Base-by-base conservation (phyloP, 2,113 vertebrate genomes). In the Calidris pygmaea region DNA sequence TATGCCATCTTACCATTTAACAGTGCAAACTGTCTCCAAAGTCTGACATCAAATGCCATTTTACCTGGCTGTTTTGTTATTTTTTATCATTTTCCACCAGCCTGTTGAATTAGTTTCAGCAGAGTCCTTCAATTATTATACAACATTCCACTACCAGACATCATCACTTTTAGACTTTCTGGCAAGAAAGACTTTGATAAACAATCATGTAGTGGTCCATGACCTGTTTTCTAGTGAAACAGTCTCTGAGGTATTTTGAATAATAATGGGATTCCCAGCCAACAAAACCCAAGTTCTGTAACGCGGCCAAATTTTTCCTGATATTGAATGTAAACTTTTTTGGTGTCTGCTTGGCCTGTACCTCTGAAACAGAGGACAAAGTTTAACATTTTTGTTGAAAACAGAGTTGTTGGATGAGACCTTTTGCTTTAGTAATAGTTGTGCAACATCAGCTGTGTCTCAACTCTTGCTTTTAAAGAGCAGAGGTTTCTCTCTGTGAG, bases 151-250 rank as follows among this genome's bases (percentile, higher is more conserved):
- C 13, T 37, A 22, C n/a, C 23, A 84, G 50, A 34, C 27, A 29
- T 30, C 22, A 59, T 35, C 12, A 21, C 6, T 55, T 84, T 6
- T 68, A 45, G 21, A 35, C 19, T 41, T 47, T 34, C 43, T 56
- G 43, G 5, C 23, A 77, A 65, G n/a, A 82, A 94, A 74, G 55
- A 12, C 3, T 71, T 76, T 26, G 30, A n/a, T 56, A 70, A 50
- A 73, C 7, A 37, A 9, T 66, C 29, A 18, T 1, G 0, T 30
- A 66, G 23, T 1, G 0, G 8, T 37, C 41, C 75, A 14, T 53
- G 27, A 43, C 45, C 43, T 68, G 20, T 77, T 96, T 85, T 74
- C 55, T 39, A 29, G 55, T 12, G 71, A 74, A 48, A 13, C 14
- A 48, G 18, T 26, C 53, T 74, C 75, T 48, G 52, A 63, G 20